Percentiles rank a stretch among this genome's conserved stretches.
Conservation (phyloP, 2,113 vertebrate genomes). For the Colinus virginianus region DNA sequence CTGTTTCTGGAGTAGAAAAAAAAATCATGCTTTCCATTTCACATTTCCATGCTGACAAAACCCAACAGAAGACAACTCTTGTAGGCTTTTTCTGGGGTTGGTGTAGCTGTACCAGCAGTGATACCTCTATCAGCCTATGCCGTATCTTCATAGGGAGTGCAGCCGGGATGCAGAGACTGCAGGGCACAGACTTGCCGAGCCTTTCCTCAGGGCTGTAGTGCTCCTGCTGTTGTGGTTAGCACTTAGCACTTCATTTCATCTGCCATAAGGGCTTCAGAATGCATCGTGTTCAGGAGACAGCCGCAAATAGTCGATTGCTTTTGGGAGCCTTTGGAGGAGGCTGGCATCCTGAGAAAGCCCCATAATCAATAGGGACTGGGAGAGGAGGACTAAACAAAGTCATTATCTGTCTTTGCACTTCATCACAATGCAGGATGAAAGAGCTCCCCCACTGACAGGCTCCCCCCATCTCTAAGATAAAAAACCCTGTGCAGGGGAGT, state of each 20-base stretch:
- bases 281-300: neutral
- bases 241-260: conserved; percentile 6
- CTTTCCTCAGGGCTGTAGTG: neutral
- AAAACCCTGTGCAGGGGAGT: neutral
- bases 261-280: neutral
- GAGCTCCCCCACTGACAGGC: neutral
- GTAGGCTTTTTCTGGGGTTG: neutral
- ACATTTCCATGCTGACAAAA: conserved; percentile 55
- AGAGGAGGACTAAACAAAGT: neutral
- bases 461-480: neutral
- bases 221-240: neutral
- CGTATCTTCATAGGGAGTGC: neutral
- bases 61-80: neutral
- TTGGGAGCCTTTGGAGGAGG: neutral
- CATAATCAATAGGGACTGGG: neutral
- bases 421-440: neutral
- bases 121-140: neutral
- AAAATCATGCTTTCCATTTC: conserved; percentile 46
- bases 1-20: neutral
- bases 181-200: rapidly evolving
- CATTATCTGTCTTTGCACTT: neutral
- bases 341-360: neutral
- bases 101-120: conserved; percentile 15
- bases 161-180: neutral
- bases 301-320: neutral